phyloP scores from a whole-genome alignment of 23 tunicate genomes.

The Trididemnum miniatum region DNA sequence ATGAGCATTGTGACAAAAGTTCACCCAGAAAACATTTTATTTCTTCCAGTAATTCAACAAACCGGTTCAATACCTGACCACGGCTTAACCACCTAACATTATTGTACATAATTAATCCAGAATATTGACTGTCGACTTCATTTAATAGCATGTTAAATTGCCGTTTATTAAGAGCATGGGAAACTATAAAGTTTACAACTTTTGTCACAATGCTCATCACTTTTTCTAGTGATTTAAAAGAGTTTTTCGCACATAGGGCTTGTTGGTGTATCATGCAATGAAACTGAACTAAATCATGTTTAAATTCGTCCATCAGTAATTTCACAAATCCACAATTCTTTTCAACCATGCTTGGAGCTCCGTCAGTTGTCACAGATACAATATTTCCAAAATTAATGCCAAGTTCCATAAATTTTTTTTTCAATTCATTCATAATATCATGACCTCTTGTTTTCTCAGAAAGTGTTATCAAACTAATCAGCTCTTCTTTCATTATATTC shows the following conservation, averaged over 20 bases:
- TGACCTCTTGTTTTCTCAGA: slow-evolving; percentile 49
- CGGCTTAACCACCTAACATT: slow-evolving; percentile 14
- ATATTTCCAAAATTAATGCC: slow-evolving; percentile 20
- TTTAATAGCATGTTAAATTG: not conserved
- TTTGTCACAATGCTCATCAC: slow-evolving; percentile 12
- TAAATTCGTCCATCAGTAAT: slow-evolving; percentile 1
- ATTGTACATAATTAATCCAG: slow-evolving; percentile 3
- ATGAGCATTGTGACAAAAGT: not conserved
- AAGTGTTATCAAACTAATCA: slow-evolving; percentile 14
- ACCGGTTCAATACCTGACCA: slow-evolving; percentile 3
- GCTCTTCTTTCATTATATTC: slow-evolving; percentile 50
- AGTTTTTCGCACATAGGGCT: slow-evolving; percentile 43
- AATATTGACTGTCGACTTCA: not conserved
- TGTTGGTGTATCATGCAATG: slow-evolving; percentile 38
- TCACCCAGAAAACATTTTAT: not conserved
- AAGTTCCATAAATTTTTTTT: slow-evolving; percentile 16
- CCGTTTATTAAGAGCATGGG: slow-evolving; percentile 15
- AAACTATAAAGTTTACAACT: not conserved
- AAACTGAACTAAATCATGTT: slow-evolving; percentile 7
- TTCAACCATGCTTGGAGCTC: slow-evolving; percentile 41
- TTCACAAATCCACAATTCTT: slow-evolving; percentile 37
- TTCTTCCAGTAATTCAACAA: slow-evolving; percentile 9
- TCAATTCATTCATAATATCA: slow-evolving; percentile 42
- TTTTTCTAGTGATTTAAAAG: slow-evolving; percentile 4
- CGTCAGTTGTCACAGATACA: slow-evolving; percentile 34